Base-by-base conservation (phyloP, 1,140 invertebrate genomes). In the Daktulosphaira vitifoliae region DNA sequence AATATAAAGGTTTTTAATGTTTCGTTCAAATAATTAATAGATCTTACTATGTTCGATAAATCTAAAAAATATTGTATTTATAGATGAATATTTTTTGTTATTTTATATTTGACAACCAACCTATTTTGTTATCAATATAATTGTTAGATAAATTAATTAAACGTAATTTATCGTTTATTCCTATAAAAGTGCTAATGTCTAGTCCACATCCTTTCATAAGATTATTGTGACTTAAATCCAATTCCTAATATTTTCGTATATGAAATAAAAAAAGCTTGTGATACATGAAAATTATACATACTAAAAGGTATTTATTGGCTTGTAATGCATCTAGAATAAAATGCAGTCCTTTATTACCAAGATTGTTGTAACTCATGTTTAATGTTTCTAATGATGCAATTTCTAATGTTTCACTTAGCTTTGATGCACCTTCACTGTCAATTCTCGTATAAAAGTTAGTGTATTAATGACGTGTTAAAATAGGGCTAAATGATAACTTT, bases 71-170 rank as follows among this genome's bases (percentile, higher is more conserved):
- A 7, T 37, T 37, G 33, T 7, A 37, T 13, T 13, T 5, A 37
- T 7, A 56, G 26, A 42, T 25, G 13, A 11, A 25, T 25, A 16
- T 39, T 20, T 2, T 5, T 54, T 38, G 9, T n/a, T n/a, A 37
- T 13, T 5, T 37, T 37, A 33, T 11, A 5, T 11, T 5, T 11
- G 29, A 33, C 29, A 11, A 33, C 56, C 1, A 3, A 62, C 56
- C 56, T 13, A 4, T n/a, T 22, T 62, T 25, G 18, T 48, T 48
- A n/a, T 62, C 44, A 13, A 62, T 26, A 3, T 15, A 62, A 29
- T 62, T 62, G 25, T 16, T 16, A 29, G 56, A 62, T 7, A 62
- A 46, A 46, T 62, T 62, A 18, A 62, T 26, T 22, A 9, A 20
- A 29, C 46, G 2, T 5, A 62, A 16, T 6, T 15, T 20, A 3